Base-by-base conservation (phyloP, 1,140 invertebrate species). In the Pinna nobilis region DNA sequence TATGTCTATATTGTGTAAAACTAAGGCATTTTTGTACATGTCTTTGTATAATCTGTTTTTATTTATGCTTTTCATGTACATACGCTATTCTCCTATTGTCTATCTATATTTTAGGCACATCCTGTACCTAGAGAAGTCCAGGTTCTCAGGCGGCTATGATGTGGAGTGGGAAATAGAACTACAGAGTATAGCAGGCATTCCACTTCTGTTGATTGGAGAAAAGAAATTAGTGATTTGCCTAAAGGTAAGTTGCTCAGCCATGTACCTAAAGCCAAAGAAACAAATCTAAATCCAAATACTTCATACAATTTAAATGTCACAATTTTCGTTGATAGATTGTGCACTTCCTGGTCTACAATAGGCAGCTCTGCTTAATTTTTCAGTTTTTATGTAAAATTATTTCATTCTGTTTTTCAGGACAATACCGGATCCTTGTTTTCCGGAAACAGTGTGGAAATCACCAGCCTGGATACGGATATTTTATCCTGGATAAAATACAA, bases 101-200 rank as follows among this genome's bases (percentile, higher is more conserved):
- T n/a, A n/a, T 20, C 15, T 67, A 59, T 77, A 61, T 90, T 89
- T 60, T 84, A 95, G 94, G 77, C 93, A 94, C 86, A 91, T 96
- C 66, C 92, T 95, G 84, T 89, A 94, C 59, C 89, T 94, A 59
- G 93, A 94, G 76, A 93, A 94, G 73, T 92, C 92, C 76, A 91
- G 92, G 41, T 88, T 92, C 33, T 94, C 93, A 91, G 92, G 93
- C 53, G 91, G 92, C 2, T 95, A 94, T 93, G 93, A 93, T 74
- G 90, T 94, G 20, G 93, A 94, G 84, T 95, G 94, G 94, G 90
- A 90, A 32, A 90, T 94, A 6, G 91, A 92, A 74, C 90, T 94
- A n/a, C 93, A 76, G 25, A 92, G 94, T 79, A 91, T 96, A 25
- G 90, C 94, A 55, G 93, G 93, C 47, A 91, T 93, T 37, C 94